Evolutionary conservation across 2,797 vertebrate genomes (phyloP), one percentile per base, ranked within the genome.

Genomic region (Silurus aristotelis): DNA sequence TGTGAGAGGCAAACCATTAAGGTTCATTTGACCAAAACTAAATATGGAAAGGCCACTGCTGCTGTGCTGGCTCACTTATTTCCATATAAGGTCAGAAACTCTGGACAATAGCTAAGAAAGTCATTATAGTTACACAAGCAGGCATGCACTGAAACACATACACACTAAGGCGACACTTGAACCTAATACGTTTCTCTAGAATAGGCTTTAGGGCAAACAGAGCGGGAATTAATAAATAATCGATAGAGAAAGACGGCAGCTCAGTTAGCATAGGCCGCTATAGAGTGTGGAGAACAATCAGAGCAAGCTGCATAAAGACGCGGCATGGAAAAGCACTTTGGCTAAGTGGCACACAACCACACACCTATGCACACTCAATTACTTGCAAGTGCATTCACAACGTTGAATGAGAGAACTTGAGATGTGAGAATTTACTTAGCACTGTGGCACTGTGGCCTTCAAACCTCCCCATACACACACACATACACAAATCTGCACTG

Each of bases 221-320:
- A 89, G 87, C 88, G 68, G 75, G 84, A 85, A 86, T 85, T 86
- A 84, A 88, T 89, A 71, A 89, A 89, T 89, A 88, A 88, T 89
- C 87, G 61, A 83, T 83, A 84, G 87, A 85, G 89, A 88, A 89
- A 88, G 87, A 84, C 84, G 82, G 87, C 81, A 60, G 73, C 87
- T 88, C 87, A 80, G 82, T 88, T 89, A 83, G 86, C 85, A 80
- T 84, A 85, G 66, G 56, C 55, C 6, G 27, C 86, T 84, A 61
- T 68, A 68, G 84, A 81, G 85, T 15, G 82, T 76, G 67, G 83
- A 81, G 75, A 89, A 89, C 86, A 88, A 89, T 85, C 71, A 76
- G 85, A 85, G 85, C 82, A 81, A 80, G 80, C 75, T 85, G 84
- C 70, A 84, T 88, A 75, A 85, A 89, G 87, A 81, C 63, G 20